These are phyloP conservation scores for Pangasius sanitwongsei DNA, from an alignment of 2,797 vertebrate genomes.

Conservation along the genomic window DNA sequence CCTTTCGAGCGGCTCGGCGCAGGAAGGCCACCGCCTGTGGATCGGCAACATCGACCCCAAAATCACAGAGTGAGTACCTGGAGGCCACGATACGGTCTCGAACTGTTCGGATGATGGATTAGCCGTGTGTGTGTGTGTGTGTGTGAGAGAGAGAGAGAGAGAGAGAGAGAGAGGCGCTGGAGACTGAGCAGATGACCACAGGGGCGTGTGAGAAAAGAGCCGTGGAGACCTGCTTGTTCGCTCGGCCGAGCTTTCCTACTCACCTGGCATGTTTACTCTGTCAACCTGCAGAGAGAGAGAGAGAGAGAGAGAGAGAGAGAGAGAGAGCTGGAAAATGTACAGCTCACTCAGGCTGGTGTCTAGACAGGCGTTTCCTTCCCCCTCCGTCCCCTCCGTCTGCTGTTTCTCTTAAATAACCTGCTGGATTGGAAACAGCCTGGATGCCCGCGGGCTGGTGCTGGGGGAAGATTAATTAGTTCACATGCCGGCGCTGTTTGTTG, in stretches of 20 bases:
- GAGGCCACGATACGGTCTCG: not conserved
- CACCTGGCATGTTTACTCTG: constrained; percentile 81
- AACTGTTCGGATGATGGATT: constrained; percentile 74
- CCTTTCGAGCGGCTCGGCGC: constrained; percentile 88
- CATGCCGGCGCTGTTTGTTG: constrained; percentile 69
- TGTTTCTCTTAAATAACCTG: constrained; percentile 77
- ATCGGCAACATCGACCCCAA: constrained; percentile 97
- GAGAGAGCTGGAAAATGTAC: constrained; percentile 75
- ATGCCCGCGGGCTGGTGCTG: constrained; percentile 75
- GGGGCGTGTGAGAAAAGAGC: constrained; percentile 75
- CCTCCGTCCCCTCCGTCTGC: constrained; percentile 66
- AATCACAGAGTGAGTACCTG: constrained; percentile 91
- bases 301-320: constrained; percentile 43
- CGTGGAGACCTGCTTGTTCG: constrained; percentile 74
- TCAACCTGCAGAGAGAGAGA: constrained; percentile 66
- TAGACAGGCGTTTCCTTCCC: constrained; percentile 83
- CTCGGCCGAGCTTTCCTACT: constrained; percentile 78
- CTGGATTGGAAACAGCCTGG: constrained; percentile 75
- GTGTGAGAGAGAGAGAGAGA: not conserved
- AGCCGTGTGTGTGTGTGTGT: constrained; percentile 43
- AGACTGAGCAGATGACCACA: constrained; percentile 73
- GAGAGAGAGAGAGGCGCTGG: constrained; percentile 52
- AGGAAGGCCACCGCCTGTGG: constrained; percentile 96
- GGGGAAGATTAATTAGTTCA: constrained; percentile 83
- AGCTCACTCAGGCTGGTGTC: constrained; percentile 73